Conservation (phyloP, 1,140 invertebrate species). For the Zaprionus taronus region DNA sequence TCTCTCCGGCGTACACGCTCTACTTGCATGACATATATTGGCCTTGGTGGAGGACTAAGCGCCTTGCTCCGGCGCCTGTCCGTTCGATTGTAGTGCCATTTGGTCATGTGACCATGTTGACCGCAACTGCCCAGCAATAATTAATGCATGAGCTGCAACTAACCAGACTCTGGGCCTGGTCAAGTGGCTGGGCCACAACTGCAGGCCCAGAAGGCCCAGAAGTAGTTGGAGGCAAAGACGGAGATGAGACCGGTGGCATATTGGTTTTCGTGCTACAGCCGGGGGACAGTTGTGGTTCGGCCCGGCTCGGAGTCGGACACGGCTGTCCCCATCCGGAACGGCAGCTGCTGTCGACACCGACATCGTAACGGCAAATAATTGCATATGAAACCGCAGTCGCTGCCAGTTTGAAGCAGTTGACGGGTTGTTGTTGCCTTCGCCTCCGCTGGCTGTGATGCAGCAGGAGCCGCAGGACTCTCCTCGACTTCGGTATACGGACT, state of each 20-base stretch:
- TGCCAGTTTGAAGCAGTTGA: slow-evolving; percentile 68
- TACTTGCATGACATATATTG: slow-evolving; percentile 12
- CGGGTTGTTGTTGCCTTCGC: slow-evolving; percentile 56
- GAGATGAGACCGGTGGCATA: slow-evolving; percentile 12
- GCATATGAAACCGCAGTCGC: slow-evolving; percentile 79
- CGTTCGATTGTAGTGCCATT: slow-evolving; percentile 40
- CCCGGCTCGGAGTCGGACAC: neutral
- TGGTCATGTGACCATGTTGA: slow-evolving; percentile 48
- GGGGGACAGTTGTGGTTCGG: slow-evolving; percentile 26
- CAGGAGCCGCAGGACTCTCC: slow-evolving; percentile 40
- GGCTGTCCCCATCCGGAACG: slow-evolving; percentile 5
- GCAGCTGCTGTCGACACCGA: slow-evolving; percentile 43
- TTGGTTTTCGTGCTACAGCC: neutral
- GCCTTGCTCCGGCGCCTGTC: slow-evolving; percentile 18
- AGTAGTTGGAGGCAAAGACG: neutral
- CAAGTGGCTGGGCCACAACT: slow-evolving; percentile 21
- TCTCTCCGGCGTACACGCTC: neutral
- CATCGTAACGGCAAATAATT: slow-evolving; percentile 70
- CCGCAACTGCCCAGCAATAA: slow-evolving; percentile 80
- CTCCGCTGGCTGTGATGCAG: slow-evolving; percentile 30
- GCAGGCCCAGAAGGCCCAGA: neutral
- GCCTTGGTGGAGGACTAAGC: slow-evolving; percentile 20
- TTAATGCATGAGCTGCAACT: slow-evolving; percentile 79
- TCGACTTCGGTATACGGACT: neutral
- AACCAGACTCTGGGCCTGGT: slow-evolving; percentile 37